These are phyloP conservation scores for Drosophila prolongata DNA, from an alignment of 2,888 invertebrate species.

Conservation along the genomic window DNA sequence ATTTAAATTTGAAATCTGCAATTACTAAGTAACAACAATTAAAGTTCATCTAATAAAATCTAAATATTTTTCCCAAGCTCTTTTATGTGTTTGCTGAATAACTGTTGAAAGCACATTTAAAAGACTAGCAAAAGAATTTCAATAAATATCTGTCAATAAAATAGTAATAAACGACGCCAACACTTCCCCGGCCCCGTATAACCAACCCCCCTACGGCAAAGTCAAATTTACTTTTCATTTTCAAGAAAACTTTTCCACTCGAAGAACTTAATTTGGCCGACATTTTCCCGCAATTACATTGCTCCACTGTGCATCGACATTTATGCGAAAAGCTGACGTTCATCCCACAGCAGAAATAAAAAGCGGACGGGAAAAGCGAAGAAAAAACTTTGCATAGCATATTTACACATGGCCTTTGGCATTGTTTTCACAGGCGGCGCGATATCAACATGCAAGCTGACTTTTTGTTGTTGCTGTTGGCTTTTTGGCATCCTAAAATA, in stretches of 20 bases:
- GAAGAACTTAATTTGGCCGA: slow-evolving; percentile 32
- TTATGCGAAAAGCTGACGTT: slow-evolving; percentile 33
- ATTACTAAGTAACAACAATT: no score
- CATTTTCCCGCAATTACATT: slow-evolving; percentile 31
- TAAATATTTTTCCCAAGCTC: no score
- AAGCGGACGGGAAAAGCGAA: slow-evolving; percentile 8
- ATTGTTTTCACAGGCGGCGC: slow-evolving; percentile 67
- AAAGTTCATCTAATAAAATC: no score
- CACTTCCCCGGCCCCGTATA: neutral
- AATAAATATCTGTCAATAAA: slow-evolving; percentile 28
- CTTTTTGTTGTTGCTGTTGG: slow-evolving; percentile 40
- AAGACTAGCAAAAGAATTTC: slow-evolving; percentile 1
- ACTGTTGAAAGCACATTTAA: neutral
- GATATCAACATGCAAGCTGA: slow-evolving; percentile 46
- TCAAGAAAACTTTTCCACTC: slow-evolving; percentile 30
- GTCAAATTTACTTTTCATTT: slow-evolving; percentile 26
- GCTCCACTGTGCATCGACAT: slow-evolving; percentile 54
- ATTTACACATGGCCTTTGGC: slow-evolving; percentile 77
- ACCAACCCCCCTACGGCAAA: slow-evolving; percentile 4
- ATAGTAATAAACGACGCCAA: slow-evolving; percentile 18
- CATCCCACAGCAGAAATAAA: slow-evolving; percentile 15
- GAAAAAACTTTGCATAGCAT: slow-evolving; percentile 60
- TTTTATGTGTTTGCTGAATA: neutral
- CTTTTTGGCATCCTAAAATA: slow-evolving; percentile 74
- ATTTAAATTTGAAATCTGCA: no score